phyloP scores from a whole-genome alignment of 2,888 invertebrate species.

The Liopterus haemorrhoidalis region DNA sequence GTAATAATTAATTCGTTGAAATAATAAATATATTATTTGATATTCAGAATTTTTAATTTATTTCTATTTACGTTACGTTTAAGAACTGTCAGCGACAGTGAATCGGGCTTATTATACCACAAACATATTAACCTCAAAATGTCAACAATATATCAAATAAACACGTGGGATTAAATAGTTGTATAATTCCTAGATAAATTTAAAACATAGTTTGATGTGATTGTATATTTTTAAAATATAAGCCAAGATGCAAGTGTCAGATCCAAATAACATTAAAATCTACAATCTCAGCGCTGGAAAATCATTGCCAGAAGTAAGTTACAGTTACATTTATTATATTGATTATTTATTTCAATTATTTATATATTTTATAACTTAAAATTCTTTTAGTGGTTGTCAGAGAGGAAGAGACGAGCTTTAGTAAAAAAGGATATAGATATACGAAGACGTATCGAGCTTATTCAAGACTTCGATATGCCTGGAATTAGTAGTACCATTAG shows the following conservation, averaged over 20 bases:
- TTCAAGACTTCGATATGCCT: constrained; percentile 99
- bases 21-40: too few species aligned
- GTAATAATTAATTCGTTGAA: too few species aligned
- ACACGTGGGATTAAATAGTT: too few species aligned
- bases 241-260: constrained; percentile 78
- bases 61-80: too few species aligned
- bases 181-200: too few species aligned
- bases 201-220: too few species aligned
- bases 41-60: too few species aligned
- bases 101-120: too few species aligned
- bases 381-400: constrained; percentile 73
- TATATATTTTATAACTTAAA: constrained; percentile 24
- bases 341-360: constrained; percentile 14
- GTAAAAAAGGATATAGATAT: constrained; percentile 87
- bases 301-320: constrained; percentile 88
- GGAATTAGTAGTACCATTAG: constrained; percentile 79
- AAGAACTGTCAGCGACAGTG: too few species aligned
- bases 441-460: constrained; percentile 84
- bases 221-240: too few species aligned
- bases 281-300: constrained; percentile 97
- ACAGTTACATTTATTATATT: constrained; percentile 6
- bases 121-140: too few species aligned
- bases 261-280: constrained; percentile 93
- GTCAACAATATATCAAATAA: too few species aligned
- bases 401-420: constrained; percentile 72